phyloP scores from a whole-genome alignment of 2,113 vertebrate genomes.

The Pyxicephalus adspersus region DNA sequence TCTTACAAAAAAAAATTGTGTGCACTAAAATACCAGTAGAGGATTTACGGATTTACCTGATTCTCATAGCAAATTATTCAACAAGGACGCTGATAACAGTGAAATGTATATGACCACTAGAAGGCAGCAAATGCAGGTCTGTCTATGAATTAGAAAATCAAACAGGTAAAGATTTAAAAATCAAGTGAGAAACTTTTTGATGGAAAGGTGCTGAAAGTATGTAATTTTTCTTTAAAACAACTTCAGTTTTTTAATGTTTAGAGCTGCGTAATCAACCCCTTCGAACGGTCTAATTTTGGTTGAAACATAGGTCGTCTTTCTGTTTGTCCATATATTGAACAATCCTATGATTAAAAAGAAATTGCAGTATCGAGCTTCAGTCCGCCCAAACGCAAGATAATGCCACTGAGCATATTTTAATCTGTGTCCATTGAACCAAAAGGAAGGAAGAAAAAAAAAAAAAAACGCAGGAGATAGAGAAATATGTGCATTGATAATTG shows the following conservation, averaged over 20 bases:
- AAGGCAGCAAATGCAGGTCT: too few species aligned
- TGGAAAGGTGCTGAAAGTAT: too few species aligned
- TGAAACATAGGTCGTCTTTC: background rate
- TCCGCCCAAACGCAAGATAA: constrained; percentile 14
- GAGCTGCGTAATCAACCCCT: background rate
- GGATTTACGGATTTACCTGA: too few species aligned
- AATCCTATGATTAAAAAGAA: constrained; percentile 18
- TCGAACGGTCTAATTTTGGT: background rate
- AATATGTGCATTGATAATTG: constrained; percentile 35
- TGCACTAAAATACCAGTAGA: too few species aligned
- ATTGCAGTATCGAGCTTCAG: constrained; percentile 24
- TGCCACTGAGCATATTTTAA: constrained; percentile 42
- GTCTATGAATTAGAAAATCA: too few species aligned
- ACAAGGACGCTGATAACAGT: too few species aligned
- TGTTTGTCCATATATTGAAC: constrained; percentile 1
- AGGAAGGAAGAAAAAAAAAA: background rate
- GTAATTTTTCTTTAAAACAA: too few species aligned
- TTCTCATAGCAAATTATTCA: too few species aligned
- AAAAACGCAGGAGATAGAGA: constrained; percentile 4
- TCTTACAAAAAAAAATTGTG: too few species aligned
- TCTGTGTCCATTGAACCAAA: constrained; percentile 36
- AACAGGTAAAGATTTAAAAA: too few species aligned
- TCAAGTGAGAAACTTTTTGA: too few species aligned
- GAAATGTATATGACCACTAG: too few species aligned
- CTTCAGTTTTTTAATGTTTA: background rate